phyloP scores from a whole-genome alignment of 2,888 invertebrate genomes.

The Syrphus vitripennis region DNA sequence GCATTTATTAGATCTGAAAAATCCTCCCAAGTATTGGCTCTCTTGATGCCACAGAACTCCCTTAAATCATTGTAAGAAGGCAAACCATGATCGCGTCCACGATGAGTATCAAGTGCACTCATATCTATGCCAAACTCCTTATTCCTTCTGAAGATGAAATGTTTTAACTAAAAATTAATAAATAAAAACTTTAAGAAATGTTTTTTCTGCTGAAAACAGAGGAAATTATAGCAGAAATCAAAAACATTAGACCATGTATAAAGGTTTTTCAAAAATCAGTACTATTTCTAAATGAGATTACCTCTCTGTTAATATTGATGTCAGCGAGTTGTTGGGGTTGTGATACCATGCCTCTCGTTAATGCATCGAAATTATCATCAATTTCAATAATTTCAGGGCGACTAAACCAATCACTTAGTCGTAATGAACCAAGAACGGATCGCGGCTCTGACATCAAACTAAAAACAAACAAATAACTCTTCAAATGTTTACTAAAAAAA shows the following conservation, averaged over 20 bases:
- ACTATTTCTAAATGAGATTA: slow-evolving; percentile 9
- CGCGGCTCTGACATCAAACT: slow-evolving; percentile 82
- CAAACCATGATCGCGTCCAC: slow-evolving; percentile 93
- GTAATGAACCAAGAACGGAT: slow-evolving; percentile 79
- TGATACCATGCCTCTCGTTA: slow-evolving; percentile 88
- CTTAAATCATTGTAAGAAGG: slow-evolving; percentile 90
- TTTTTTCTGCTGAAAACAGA: no score
- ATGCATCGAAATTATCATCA: slow-evolving; percentile 85
- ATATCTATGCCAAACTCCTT: slow-evolving; percentile 90
- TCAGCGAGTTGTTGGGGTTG: slow-evolving; percentile 91
- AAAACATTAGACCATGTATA: no score
- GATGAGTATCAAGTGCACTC: slow-evolving; percentile 91
- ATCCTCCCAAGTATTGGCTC: slow-evolving; percentile 87
- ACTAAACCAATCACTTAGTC: slow-evolving; percentile 83
- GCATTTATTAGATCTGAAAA: slow-evolving; percentile 86
- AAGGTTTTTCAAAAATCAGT: no score
- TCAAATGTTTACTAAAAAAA: not conserved
- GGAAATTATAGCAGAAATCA: no score
- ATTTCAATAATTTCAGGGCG: slow-evolving; percentile 82
- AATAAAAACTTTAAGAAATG: no score
- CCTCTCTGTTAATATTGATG: slow-evolving; percentile 85
- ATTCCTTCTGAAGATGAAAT: slow-evolving; percentile 86
- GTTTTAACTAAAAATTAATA: slow-evolving; percentile 83
- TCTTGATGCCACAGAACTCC: slow-evolving; percentile 87
- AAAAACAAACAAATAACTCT: slow-evolving; percentile 58